Percentiles rank a stretch among this genome's conserved stretches.
Conservation (phyloP, 1,140 invertebrate genomes). For the Callitettix versicolor region DNA sequence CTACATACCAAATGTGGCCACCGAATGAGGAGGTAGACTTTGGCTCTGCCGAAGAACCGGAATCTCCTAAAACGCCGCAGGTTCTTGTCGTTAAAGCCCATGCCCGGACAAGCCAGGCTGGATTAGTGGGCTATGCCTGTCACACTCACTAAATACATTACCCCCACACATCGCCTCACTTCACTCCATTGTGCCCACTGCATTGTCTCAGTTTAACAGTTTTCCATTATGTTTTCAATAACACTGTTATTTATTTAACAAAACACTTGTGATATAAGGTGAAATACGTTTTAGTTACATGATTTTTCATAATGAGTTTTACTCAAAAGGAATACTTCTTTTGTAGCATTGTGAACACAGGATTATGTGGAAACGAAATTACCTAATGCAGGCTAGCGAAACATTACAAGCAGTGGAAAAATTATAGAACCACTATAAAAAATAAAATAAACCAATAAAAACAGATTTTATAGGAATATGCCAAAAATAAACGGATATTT, state of each 20-base stretch:
- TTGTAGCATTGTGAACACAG: too few relatives aligned
- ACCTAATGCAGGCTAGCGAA: too few relatives aligned
- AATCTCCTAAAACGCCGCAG: slow-evolving; percentile 44
- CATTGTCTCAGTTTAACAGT: background rate
- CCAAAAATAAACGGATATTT: too few relatives aligned
- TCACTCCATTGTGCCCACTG: background rate
- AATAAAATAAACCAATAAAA: too few relatives aligned
- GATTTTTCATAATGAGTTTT: too few relatives aligned
- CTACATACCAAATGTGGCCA: slow-evolving; percentile 47
- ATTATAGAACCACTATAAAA: too few relatives aligned
- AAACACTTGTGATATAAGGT: too few relatives aligned
- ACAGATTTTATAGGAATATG: too few relatives aligned
- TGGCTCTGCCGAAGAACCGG: slow-evolving; percentile 49
- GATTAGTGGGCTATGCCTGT: background rate
- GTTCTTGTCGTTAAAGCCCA: slow-evolving; percentile 45
- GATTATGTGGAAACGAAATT: too few relatives aligned
- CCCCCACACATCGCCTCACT: background rate
- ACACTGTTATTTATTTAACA: background rate
- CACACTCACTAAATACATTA: background rate
- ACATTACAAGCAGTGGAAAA: too few relatives aligned
- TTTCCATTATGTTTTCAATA: background rate
- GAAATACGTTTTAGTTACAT: too few relatives aligned
- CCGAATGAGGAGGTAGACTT: slow-evolving; percentile 48
- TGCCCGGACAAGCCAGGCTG: slow-evolving; percentile 22
- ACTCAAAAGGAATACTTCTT: too few relatives aligned